Percentiles rank a stretch among this genome's conserved stretches.
These are phyloP conservation scores for Typhlomys cinereus DNA, from an alignment of 2,113 vertebrate species.

Conservation along the genomic window DNA sequence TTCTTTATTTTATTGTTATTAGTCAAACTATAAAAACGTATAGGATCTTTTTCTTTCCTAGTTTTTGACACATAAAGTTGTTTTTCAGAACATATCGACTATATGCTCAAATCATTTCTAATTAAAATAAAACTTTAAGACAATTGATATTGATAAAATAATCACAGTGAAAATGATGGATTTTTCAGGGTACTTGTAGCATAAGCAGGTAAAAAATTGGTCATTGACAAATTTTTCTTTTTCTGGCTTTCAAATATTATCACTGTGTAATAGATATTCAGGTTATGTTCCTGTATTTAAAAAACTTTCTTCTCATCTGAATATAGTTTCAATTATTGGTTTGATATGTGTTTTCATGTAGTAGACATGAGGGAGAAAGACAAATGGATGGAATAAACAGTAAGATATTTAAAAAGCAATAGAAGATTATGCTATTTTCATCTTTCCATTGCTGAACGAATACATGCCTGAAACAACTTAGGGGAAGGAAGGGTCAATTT, in stretches of 20 bases:
- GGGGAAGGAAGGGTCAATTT: no score
- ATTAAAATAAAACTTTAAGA: slow-evolving; percentile 8
- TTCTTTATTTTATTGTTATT: no score
- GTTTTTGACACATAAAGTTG: no score
- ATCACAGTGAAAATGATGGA: not conserved
- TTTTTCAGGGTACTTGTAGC: not conserved
- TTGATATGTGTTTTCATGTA: not conserved
- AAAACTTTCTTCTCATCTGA: not conserved
- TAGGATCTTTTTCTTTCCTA: no score
- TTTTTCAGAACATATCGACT: no score
- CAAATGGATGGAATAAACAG: not conserved
- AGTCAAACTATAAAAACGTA: no score
- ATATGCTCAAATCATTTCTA: not conserved
- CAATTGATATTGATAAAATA: not conserved
- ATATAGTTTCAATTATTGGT: not conserved
- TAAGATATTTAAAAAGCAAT: not conserved
- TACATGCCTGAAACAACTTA: no score
- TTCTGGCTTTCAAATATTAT: slow-evolving; percentile 15
- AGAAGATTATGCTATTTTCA: no score
- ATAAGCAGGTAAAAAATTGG: not conserved
- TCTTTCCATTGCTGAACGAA: no score
- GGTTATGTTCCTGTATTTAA: not conserved
- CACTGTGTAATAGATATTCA: not conserved
- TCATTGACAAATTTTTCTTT: not conserved
- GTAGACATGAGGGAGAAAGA: not conserved